Percentiles rank a stretch among this genome's conserved stretches.
These are phyloP conservation scores for Thalassarche chlororhynchos DNA, from an alignment of 2,113 vertebrate genomes.

Conservation along the genomic window DNA sequence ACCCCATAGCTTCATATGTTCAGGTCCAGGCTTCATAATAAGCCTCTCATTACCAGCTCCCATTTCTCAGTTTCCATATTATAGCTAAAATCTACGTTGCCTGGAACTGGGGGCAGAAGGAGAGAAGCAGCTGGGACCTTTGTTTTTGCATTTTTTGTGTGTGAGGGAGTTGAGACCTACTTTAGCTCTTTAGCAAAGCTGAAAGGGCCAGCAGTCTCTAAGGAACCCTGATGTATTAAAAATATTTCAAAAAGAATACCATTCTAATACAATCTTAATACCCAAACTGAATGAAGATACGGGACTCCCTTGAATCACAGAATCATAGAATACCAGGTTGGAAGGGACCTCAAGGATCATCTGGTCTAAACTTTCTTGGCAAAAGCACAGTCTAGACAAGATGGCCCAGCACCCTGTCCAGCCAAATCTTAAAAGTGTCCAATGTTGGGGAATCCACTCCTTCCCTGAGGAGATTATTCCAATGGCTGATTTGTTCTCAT, in stretches of 20 bases:
- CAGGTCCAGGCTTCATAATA: not conserved
- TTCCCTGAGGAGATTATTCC: not conserved
- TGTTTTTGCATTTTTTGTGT: not conserved
- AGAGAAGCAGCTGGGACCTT: not conserved
- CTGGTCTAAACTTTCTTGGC: not conserved
- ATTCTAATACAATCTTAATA: not conserved
- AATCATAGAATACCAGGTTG: not conserved
- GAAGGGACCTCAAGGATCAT: not conserved
- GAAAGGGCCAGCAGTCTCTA: not conserved
- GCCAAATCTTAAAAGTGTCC: rapidly evolving
- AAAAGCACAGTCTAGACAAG: not conserved
- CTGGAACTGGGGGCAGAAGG: not conserved
- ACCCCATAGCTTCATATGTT: not conserved
- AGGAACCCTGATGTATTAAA: not conserved
- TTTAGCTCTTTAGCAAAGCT: not conserved
- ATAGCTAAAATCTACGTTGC: not conserved
- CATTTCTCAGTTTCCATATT: not conserved
- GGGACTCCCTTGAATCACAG: not conserved
- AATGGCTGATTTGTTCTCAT: not conserved
- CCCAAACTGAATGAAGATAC: not conserved
- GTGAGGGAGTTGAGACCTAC: not conserved
- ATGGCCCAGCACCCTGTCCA: rapidly evolving
- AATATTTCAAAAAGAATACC: not conserved
- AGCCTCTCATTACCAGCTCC: not conserved
- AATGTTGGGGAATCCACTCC: rapidly evolving